Conservation (phyloP, 2,888 invertebrate genomes). For the Spisula subtruncata region DNA sequence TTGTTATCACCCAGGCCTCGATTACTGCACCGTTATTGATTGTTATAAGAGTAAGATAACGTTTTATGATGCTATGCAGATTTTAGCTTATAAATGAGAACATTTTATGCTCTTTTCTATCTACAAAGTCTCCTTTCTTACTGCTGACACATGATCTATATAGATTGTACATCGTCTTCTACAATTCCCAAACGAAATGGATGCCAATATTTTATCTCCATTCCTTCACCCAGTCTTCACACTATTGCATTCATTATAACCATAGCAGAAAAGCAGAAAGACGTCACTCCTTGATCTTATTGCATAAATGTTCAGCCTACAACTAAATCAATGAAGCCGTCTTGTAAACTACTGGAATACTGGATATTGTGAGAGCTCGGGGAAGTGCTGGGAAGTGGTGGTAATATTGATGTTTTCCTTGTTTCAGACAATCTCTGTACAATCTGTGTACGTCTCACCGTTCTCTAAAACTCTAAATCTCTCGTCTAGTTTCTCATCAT, state of each 20-base stretch:
- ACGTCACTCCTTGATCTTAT: neutral
- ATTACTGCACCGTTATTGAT: too few relatives aligned
- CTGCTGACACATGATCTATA: too few relatives aligned
- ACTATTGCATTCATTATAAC: neutral
- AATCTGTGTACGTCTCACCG: too few relatives aligned
- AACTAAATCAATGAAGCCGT: slow-evolving; percentile 13
- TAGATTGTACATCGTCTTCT: neutral
- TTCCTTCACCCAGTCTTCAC: neutral
- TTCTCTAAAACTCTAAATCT: neutral
- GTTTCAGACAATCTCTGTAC: neutral
- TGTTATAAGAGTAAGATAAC: too few relatives aligned
- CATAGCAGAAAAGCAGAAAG: neutral
- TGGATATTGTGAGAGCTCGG: neutral
- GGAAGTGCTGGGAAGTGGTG: too few relatives aligned
- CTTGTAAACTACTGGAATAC: too few relatives aligned
- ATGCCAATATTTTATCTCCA: neutral
- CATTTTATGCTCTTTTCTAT: too few relatives aligned
- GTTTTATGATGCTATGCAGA: too few relatives aligned
- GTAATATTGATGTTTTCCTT: slow-evolving; percentile 2
- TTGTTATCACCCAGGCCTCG: too few relatives aligned
- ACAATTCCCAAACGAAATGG: neutral
- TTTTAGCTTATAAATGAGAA: too few relatives aligned
- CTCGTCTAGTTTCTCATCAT: neutral
- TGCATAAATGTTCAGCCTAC: slow-evolving; percentile 17
- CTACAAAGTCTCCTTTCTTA: too few relatives aligned